A percentile compares a stretch with the other conserved stretches of the same genome.
These are phyloP conservation scores for Tetramorium simillimum DNA, from an alignment of 1,140 invertebrate genomes.

Conservation along the genomic window DNA sequence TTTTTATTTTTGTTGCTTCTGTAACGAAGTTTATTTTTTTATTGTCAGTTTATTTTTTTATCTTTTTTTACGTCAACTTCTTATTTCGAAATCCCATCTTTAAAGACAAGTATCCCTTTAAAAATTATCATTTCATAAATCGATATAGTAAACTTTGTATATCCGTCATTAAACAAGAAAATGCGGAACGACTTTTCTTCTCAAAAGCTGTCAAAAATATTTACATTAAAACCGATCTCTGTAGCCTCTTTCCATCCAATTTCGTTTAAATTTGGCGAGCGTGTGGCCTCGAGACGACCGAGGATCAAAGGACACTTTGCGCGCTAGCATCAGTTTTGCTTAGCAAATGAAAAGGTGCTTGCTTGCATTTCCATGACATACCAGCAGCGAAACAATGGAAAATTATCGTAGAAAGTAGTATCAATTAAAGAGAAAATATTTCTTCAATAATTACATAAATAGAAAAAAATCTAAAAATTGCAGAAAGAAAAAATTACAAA, in stretches of 20 bases:
- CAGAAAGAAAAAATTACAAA: not conserved
- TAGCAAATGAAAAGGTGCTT: conserved; percentile 32
- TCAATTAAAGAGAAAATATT: not conserved
- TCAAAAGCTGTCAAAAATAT: conserved; percentile 24
- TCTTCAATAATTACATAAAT: not conserved
- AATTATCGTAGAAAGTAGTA: not conserved
- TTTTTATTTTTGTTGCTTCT: not conserved
- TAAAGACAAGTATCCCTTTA: not conserved
- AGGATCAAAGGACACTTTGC: conserved; percentile 67
- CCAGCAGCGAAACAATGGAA: not conserved
- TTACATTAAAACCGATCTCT: conserved; percentile 38
- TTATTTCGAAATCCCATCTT: not conserved
- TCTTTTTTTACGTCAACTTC: not conserved
- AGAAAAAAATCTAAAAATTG: not conserved
- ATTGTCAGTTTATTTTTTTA: not conserved
- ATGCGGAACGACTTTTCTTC: not conserved
- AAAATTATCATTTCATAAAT: not conserved
- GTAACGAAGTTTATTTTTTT: not conserved
- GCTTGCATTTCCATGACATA: conserved; percentile 30
- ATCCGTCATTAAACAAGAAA: conserved; percentile 6
- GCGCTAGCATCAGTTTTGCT: conserved; percentile 22
- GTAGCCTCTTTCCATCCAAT: conserved; percentile 35
- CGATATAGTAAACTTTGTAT: not conserved
- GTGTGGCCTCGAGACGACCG: conserved; percentile 28
- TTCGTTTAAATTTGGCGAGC: conserved; percentile 66